Evolutionary conservation across 2,888 invertebrate genomes (phyloP), one percentile per base, ranked within the genome.

Genomic region (Mayetiola destructor): DNA sequence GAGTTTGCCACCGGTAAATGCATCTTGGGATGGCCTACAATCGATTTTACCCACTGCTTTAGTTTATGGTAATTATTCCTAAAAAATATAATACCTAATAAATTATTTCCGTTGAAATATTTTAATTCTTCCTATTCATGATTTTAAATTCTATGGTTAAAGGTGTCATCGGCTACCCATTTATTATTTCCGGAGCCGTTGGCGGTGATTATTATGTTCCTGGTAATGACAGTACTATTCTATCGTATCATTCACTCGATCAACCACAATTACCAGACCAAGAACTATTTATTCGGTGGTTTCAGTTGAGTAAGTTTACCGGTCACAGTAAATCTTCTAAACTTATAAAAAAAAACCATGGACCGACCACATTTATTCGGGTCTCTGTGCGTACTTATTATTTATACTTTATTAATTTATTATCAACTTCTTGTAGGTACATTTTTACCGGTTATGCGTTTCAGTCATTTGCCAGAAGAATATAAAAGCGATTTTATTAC

Each of bases 101-200:
- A n/a, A n/a, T n/a, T n/a, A n/a, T n/a, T n/a, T n/a, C n/a, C n/a
- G n/a, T n/a, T n/a, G n/a, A n/a, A n/a, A n/a, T n/a, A n/a, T n/a
- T n/a, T n/a, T n/a, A n/a, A n/a, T n/a, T n/a, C n/a, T n/a, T n/a
- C n/a, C n/a, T n/a, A n/a, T n/a, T n/a, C n/a, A n/a, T n/a, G n/a
- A n/a, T n/a, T n/a, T n/a, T n/a, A n/a, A n/a, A n/a, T n/a, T n/a
- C n/a, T n/a, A n/a, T n/a, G n/a, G n/a, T n/a, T n/a, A n/a, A n/a
- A n/a, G 93, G 94, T 0, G 80, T 94, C 21, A 82, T 90, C 55
- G 96, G 96, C 0, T 95, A 88, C 71, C 93, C 93, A 0, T 94
- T 94, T 64, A 79, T 94, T 42, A 82, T 95, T 76, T 91, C 94
- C 0, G 94, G 95, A 0, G 87, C 93, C 4, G 89, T 96, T 0